Evolutionary conservation across 2,113 vertebrate species (phyloP), one percentile per base, ranked within the genome.

Genomic region (Rhizomys pruinosus): DNA sequence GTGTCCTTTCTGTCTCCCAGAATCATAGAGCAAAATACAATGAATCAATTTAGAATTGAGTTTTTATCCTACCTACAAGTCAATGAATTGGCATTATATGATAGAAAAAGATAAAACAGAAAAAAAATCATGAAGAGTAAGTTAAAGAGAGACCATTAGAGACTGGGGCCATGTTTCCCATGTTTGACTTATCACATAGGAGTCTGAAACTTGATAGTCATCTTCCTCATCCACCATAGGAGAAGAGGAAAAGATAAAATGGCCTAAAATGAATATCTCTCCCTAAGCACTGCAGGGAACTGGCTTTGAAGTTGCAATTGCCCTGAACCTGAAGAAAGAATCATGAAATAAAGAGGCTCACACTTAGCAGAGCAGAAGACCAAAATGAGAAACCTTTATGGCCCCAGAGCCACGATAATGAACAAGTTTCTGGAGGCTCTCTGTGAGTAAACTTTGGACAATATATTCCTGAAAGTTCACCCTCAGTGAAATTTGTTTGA

Each of bases 111-210:
- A 29, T 17, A 89, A 57, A 37, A 17, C 34, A 37, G 2, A 13
- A 42, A 19, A 69, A 25, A 12, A 13, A 39, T 71, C 4, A 47
- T 66, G 15, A 17, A 15, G 23, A 37, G 25, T 52, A 86, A 69
- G 25, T n/a, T 0, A 9, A 2, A 74, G 15, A 9, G 15, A 9
- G 3, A 9, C 0, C 1, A 17, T 6, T 32, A 22, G 47, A 57
- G 34, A 77, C 25, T 22, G 12, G 27, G 7, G 16, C 25, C n/a
- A 19, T 23, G 44, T 20, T 89, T 82, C 23, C 2, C 0, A 3
- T 64, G 69, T 81, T 32, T 20, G 4, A 5, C 13, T 59, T 17
- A 4, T 10, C 10, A 1, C 0, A 0, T 37, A 22, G 22, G 4
- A 42, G 1, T 22, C 61, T 9, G 12, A 87, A 57, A 20, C 4